A percentile compares a stretch with the other conserved stretches of the same genome.
Conservation (phyloP, 2,888 invertebrate species). For the Sepioteuthis lessoniana region DNA sequence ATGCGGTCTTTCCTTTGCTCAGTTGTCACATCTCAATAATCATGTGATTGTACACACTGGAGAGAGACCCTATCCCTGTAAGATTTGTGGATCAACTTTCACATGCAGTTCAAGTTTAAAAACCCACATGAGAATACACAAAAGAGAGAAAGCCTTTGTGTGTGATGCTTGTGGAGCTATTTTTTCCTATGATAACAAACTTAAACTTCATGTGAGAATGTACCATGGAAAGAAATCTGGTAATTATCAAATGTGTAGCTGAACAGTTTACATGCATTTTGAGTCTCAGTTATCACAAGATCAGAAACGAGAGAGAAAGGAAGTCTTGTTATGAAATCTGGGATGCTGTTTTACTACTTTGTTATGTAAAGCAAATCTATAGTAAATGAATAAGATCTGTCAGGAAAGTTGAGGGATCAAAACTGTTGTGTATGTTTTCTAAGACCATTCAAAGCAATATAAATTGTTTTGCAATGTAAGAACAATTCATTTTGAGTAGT, state of each 20-base stretch:
- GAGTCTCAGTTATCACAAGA: no score
- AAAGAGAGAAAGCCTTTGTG: neutral
- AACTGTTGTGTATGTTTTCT: no score
- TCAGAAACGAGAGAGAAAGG: no score
- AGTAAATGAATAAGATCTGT: no score
- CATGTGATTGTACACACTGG: neutral
- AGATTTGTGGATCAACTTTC: neutral
- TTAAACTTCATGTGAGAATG: neutral
- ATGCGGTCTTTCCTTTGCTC: neutral
- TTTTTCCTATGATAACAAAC: neutral
- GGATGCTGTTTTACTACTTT: no score
- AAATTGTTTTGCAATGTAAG: no score
- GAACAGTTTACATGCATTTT: no score
- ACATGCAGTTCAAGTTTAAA: neutral
- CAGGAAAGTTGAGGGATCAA: no score
- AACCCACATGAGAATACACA: neutral
- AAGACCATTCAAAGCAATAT: no score
- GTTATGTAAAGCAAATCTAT: no score
- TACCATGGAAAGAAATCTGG: neutral
- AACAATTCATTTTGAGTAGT: no score
- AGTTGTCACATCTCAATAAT: neutral
- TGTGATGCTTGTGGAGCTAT: neutral
- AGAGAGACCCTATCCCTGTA: slow-evolving; percentile 24
- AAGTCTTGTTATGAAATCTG: no score
- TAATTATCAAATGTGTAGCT: neutral